These are phyloP conservation scores for Crocallis elinguaria DNA, from an alignment of 2,888 invertebrate genomes.

Conservation along the genomic window DNA sequence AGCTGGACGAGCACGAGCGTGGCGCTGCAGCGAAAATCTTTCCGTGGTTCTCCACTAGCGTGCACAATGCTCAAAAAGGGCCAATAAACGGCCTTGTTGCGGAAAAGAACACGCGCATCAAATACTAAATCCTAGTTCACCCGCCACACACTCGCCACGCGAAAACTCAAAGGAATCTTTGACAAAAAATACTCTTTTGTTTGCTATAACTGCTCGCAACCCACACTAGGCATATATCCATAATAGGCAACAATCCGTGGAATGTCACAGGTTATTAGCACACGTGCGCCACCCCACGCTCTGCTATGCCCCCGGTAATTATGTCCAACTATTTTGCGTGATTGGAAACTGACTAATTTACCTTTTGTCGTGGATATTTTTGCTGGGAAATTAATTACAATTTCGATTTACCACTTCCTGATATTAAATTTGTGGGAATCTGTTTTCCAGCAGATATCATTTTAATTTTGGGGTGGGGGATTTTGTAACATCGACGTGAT, in stretches of 20 bases:
- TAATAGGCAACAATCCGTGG: constrained; percentile 48
- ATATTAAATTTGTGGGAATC: background rate
- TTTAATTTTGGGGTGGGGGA: too few species aligned
- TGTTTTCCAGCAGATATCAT: background rate
- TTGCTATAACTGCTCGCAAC: background rate
- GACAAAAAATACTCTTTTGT: background rate
- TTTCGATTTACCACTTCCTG: constrained; percentile 23
- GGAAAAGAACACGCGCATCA: too few species aligned
- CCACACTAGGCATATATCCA: constrained; percentile 5
- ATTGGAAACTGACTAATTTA: constrained; percentile 38
- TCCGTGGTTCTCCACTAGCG: too few species aligned
- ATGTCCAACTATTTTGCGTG: constrained; percentile 48
- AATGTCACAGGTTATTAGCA: constrained; percentile 50
- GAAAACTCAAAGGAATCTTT: background rate
- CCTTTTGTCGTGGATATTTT: constrained; percentile 31
- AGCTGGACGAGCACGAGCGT: too few species aligned
- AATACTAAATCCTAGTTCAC: too few species aligned
- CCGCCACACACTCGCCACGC: too few species aligned
- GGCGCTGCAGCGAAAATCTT: too few species aligned
- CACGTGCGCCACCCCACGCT: constrained; percentile 37
- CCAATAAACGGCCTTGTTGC: too few species aligned
- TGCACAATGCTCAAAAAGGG: too few species aligned
- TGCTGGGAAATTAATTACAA: constrained; percentile 24
- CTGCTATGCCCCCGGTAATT: constrained; percentile 57
- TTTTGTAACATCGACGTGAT: too few species aligned